These are phyloP conservation scores for Sarotherodon lohbergeri DNA, from an alignment of 2,113 vertebrate species.

Conservation along the genomic window DNA sequence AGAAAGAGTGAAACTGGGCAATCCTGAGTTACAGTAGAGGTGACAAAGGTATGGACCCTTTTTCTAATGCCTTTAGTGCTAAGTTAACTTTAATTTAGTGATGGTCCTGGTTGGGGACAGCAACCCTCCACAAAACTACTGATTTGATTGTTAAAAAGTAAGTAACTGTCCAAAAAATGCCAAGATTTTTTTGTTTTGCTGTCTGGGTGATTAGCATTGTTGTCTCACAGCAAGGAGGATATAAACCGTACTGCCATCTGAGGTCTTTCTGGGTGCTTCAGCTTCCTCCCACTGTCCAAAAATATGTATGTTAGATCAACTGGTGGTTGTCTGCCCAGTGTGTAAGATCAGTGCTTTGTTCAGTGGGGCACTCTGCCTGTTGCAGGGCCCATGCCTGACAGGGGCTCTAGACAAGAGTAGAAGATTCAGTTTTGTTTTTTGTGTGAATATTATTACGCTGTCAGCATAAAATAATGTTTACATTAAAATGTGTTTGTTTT, in stretches of 20 bases:
- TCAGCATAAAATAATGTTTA: neutral
- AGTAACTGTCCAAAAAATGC: neutral
- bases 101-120: neutral
- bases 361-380: neutral
- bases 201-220: neutral
- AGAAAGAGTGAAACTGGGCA: neutral
- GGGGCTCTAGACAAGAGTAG: neutral
- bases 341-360: neutral
- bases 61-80: neutral
- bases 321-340: neutral
- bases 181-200: neutral
- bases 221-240: neutral
- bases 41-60: neutral
- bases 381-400: neutral
- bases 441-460: neutral
- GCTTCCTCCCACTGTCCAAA: neutral
- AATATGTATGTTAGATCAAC: neutral
- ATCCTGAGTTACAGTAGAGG: neutral
- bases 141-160: neutral
- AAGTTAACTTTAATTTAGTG: neutral
- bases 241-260: neutral
- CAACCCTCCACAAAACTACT: neutral
- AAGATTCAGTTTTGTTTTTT: neutral
- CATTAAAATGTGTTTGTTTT: neutral
- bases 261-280: neutral